Percentiles rank a stretch among this genome's conserved stretches.
phyloP scores from a whole-genome alignment of 1,140 invertebrate genomes.

The Hypothenemus hampei region DNA sequence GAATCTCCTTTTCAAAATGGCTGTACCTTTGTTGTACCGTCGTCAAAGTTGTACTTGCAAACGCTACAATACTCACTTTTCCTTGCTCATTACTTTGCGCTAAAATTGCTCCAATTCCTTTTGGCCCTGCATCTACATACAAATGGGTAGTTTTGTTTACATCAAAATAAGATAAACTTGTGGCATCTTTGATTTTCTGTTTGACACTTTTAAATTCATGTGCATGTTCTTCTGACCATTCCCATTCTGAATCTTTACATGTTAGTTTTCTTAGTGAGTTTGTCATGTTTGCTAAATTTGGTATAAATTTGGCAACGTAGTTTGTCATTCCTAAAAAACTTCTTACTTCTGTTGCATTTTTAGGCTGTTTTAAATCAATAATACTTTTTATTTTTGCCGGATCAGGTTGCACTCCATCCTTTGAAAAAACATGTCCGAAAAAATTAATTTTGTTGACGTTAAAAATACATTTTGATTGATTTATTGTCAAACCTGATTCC shows the following conservation, averaged over 20 bases:
- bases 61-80: conserved; percentile 21
- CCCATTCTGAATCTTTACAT: conserved; percentile 25
- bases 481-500: conserved; percentile 28
- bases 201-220: conserved; percentile 22
- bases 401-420: conserved; percentile 30
- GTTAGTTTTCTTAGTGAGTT: conserved; percentile 29
- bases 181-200: conserved; percentile 36
- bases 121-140: conserved; percentile 46
- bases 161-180: conserved; percentile 45
- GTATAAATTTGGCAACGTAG: conserved; percentile 36
- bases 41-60: conserved; percentile 43
- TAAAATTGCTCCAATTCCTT: conserved; percentile 42
- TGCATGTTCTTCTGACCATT: conserved; percentile 25
- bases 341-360: conserved; percentile 26
- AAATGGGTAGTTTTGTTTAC: conserved; percentile 39
- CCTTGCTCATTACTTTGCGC: conserved; percentile 4
- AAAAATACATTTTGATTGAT: conserved; percentile 32
- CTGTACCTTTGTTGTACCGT: conserved; percentile 41
- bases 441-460: conserved; percentile 26
- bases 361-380: conserved; percentile 10
- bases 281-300: conserved; percentile 34
- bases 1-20: conserved; percentile 45
- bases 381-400: background rate
- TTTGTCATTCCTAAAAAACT: conserved; percentile 27
- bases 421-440: conserved; percentile 35